These are phyloP conservation scores for Drosophila mayri DNA, from an alignment of 1,140 invertebrate species.

Conservation along the genomic window DNA sequence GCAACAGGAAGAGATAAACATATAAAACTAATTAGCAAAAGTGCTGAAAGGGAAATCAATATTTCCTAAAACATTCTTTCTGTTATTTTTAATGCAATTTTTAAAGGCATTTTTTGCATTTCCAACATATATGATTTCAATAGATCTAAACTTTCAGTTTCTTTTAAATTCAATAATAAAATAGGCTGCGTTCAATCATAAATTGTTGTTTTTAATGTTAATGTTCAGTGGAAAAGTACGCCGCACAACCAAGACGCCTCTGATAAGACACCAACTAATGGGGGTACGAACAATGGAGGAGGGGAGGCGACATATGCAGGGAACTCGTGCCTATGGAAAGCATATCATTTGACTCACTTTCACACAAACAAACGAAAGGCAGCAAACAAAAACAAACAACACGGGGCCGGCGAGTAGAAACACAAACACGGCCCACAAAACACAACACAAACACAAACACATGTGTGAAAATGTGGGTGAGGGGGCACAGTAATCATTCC, in stretches of 20 bases:
- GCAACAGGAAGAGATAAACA: background rate
- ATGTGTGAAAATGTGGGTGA: slow-evolving; percentile 31
- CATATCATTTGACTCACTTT: slow-evolving; percentile 70
- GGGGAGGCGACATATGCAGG: background rate
- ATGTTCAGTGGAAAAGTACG: slow-evolving; percentile 59
- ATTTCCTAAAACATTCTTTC: background rate
- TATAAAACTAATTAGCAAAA: background rate
- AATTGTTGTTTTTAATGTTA: slow-evolving; percentile 7
- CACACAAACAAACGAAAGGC: slow-evolving; percentile 71
- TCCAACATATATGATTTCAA: too few relatives aligned
- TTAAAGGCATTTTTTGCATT: too few relatives aligned
- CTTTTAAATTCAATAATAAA: slow-evolving; percentile 47
- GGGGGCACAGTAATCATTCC: slow-evolving; percentile 27
- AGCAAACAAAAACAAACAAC: slow-evolving; percentile 60
- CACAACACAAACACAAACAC: slow-evolving; percentile 3
- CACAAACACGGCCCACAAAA: slow-evolving; percentile 34
- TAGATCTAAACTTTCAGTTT: too few relatives aligned
- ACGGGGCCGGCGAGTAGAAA: slow-evolving; percentile 36
- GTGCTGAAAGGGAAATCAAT: slow-evolving; percentile 1
- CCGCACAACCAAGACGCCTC: slow-evolving; percentile 22
- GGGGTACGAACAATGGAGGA: background rate
- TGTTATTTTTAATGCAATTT: too few relatives aligned
- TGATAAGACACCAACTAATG: slow-evolving; percentile 59
- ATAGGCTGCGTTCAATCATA: slow-evolving; percentile 32
- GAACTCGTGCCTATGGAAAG: slow-evolving; percentile 30